Base-by-base conservation (phyloP, 92 coral and sea anemone species). In the Chrysogorgia sp. region DNA sequence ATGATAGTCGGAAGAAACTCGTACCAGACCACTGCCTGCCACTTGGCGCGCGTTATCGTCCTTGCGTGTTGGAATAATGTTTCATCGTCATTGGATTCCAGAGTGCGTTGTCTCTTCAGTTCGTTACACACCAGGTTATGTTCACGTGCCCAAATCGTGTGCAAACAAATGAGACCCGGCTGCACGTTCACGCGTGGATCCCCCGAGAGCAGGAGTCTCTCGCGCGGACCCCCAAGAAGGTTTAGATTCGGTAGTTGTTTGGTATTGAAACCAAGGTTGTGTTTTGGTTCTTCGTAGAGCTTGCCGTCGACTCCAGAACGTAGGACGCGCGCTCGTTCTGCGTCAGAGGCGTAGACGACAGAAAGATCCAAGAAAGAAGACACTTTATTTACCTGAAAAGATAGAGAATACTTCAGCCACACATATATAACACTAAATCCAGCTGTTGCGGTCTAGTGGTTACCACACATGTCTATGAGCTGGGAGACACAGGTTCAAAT, bases 111-210 rank as follows among this genome's bases (percentile, higher is more conserved):
- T 68, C 81, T 72, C 31, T 74, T 84, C 40, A 96, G 88, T 77
- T 96, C 99, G 23, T 96, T 97, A 37, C 99, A 96, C 75, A 96
- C 90, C 30, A 79, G 77, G 74, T 96, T 96, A 79, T 96, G 99
- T 57, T 96, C 99, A 28, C 99, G 93, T 40, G 99, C 92, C 87
- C 92, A 91, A 17, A 96, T 50, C 35, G 99, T 89, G 88, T 96
- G 99, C 12, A 91, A 85, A 15, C 92, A 93, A 28, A 96, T 96
- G 28, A 96, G 90, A 66, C 99, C 99, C 23, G 99, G 99, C 58
- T 96, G 99, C 40, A 96, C 99, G 82, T 96, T 96, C 67, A 96
- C 99, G 67, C 99, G 93, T 86, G 92, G 92, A 80, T 96, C 99
- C 12, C 99, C 99, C 20, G 99, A 96, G 13, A 96, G 91, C 31